A percentile compares a stretch with the other conserved stretches of the same genome.
These are phyloP conservation scores for Drosophila asahinai DNA, from an alignment of 1,140 invertebrate genomes.

Conservation along the genomic window DNA sequence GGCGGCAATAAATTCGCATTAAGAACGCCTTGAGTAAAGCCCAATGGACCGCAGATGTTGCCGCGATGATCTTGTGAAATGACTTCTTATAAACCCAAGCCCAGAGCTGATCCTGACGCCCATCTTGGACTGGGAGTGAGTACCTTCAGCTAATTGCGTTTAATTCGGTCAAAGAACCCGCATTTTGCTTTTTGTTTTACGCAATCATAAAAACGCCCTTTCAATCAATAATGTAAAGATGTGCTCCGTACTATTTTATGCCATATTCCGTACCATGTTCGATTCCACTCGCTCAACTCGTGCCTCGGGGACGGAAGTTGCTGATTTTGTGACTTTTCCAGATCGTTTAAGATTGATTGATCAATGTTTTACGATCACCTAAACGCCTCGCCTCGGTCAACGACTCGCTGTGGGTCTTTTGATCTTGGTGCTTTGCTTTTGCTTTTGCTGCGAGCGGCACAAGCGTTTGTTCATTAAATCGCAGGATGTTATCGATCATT, in stretches of 20 bases:
- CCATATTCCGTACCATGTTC: constrained; percentile 8
- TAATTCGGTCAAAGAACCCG: constrained; percentile 82
- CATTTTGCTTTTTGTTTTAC: constrained; percentile 70
- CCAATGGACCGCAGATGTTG: constrained; percentile 54
- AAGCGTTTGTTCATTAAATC: constrained; percentile 73
- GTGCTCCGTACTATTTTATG: constrained; percentile 8
- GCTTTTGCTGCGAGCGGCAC: constrained; percentile 61
- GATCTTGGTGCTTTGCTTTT: constrained; percentile 69
- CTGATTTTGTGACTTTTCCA: constrained; percentile 75
- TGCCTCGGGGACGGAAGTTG: constrained; percentile 69
- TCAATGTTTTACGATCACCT: constrained; percentile 77
- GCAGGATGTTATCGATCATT: constrained; percentile 84
- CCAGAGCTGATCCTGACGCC: constrained; percentile 34
- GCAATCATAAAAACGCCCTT: constrained; percentile 56
- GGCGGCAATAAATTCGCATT: constrained; percentile 82
- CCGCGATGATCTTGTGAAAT: constrained; percentile 42
- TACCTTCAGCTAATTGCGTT: constrained; percentile 80
- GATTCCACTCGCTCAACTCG: constrained; percentile 51
- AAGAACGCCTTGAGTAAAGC: constrained; percentile 60
- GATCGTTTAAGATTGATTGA: constrained; percentile 81
- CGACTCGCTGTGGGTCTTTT: constrained; percentile 39
- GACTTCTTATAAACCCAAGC: constrained; percentile 28
- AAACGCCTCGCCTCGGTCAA: constrained; percentile 45
- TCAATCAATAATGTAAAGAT: constrained; percentile 50
- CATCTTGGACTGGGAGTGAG: neutral